Evolutionary conservation across 2,888 invertebrate species (phyloP), one percentile per base, ranked within the genome.

Genomic region (Taphrorychus bicolor): DNA sequence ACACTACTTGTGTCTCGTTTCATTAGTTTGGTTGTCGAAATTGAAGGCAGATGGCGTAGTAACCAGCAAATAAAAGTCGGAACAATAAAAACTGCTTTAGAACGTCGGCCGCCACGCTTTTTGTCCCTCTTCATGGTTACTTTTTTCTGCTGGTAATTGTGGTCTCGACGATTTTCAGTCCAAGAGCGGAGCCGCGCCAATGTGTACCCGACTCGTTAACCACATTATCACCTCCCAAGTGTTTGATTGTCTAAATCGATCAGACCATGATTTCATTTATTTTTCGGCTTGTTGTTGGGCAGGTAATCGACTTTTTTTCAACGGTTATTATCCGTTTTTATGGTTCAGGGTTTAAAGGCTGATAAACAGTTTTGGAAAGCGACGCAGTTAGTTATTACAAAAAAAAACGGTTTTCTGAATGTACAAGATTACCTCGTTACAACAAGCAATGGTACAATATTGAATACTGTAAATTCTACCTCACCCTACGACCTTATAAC

Each of bases 91-190:
- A 32, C 9, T 32, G 9, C 32, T 32, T 32, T 11, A 32, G 32
- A 32, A 32, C 32, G 32, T 14, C 11, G 7, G 45, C 17, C 45
- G 45, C 16, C 45, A 45, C 14, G 16, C 16, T 16, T 45, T 45
- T 45, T 45, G n/a, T n/a, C n/a, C 17, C 14, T 7, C 45, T 45
- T 58, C 51, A 42, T 62, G 53, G 59, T 67, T 53, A 53, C 62
- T 42, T 67, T 66, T 67, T 67, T 67, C 42, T 67, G 62, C 62
- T 19, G 58, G 62, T 67, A 67, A 67, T 67, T 67, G 67, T 67
- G 67, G 67, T 63, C 52, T 48, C 53, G 58, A 45, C 57, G 54
- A 67, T 67, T 62, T 63, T 63, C 62, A 67, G 59, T 67, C 54
- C 62, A 21, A 67, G 22, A 61, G 45, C 40, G 49, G 41, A 40